A percentile compares a stretch with the other conserved stretches of the same genome.
Conservation (phyloP, 2,888 invertebrate species). For the Rhingia campestris region DNA sequence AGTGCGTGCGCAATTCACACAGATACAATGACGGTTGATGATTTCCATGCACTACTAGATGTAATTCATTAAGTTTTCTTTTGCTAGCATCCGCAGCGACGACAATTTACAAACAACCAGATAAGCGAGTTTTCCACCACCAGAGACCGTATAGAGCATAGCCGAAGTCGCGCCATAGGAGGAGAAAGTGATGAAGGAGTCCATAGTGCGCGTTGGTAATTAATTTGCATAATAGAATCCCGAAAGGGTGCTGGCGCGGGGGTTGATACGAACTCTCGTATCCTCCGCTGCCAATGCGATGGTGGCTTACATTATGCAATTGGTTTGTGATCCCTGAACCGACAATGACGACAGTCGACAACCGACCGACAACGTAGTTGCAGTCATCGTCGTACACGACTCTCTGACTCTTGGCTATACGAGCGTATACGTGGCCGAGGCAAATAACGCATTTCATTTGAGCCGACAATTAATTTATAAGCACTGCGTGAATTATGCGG, state of each 20-base stretch:
- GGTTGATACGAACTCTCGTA: neutral
- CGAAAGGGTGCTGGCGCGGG: conserved; percentile 2
- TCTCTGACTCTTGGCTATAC: conserved; percentile 10
- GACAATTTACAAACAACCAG: conserved; percentile 17
- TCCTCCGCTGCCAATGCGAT: conserved; percentile 31
- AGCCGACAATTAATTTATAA: conserved; percentile 75
- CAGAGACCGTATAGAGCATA: neutral
- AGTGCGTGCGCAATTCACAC: conserved; percentile 51
- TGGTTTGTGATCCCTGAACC: conserved; percentile 44
- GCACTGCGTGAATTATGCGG: conserved; percentile 72
- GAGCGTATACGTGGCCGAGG: conserved; percentile 18
- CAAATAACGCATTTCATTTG: conserved; percentile 75
- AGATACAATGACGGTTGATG: conserved; percentile 42
- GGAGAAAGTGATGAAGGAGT: conserved; percentile 70
- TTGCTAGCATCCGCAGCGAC: conserved; percentile 36
- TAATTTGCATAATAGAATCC: conserved; percentile 73
- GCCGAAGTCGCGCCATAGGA: conserved; percentile 9
- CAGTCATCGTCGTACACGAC: conserved; percentile 4
- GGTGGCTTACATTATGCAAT: conserved; percentile 65
- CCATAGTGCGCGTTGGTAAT: conserved; percentile 65
- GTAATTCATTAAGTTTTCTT: conserved; percentile 66
- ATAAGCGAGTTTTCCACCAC: conserved; percentile 46
- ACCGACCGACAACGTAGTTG: conserved; percentile 4
- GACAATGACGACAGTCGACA: conserved; percentile 11
- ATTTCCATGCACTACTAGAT: conserved; percentile 56